phyloP scores from a whole-genome alignment of 1,140 invertebrate genomes.

The Vollenhovia emeryi region DNA sequence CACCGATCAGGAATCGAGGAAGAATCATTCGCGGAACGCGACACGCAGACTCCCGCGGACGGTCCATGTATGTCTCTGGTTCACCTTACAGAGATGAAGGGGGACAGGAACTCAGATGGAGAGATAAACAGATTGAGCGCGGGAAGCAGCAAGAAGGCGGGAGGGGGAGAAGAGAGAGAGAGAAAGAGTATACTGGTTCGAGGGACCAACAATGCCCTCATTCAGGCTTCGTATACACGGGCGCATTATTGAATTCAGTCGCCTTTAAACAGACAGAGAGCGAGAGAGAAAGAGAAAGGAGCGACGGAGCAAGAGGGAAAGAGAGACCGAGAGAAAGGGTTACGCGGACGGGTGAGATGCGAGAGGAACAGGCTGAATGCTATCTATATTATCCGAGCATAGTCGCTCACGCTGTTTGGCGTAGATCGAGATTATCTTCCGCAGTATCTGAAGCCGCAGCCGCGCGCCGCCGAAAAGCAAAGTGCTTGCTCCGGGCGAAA shows the following conservation, averaged over 20 bases:
- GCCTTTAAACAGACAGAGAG: conserved; percentile 32
- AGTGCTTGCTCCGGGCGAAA: conserved; percentile 72
- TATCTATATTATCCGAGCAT: conserved; percentile 84
- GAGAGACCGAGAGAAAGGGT: conserved; percentile 28
- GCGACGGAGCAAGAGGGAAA: conserved; percentile 71
- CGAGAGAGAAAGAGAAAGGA: conserved; percentile 45
- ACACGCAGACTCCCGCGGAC: conserved; percentile 46
- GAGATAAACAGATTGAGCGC: conserved; percentile 59
- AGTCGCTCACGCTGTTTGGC: conserved; percentile 81
- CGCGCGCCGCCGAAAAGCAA: conserved; percentile 81
- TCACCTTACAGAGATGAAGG: conserved; percentile 53
- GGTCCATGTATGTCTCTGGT: conserved; percentile 33
- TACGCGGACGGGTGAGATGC: neutral
- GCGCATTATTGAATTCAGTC: conserved; percentile 82
- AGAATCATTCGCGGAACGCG: conserved; percentile 38
- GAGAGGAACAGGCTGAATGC: conserved; percentile 77
- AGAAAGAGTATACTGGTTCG: conserved; percentile 49
- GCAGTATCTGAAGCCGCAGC: conserved; percentile 76
- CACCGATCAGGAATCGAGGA: conserved; percentile 12
- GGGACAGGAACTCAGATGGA: conserved; percentile 49
- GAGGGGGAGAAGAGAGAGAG: conserved; percentile 3
- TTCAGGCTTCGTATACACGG: conserved; percentile 74
- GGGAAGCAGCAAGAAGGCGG: conserved; percentile 5
- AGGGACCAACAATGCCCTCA: conserved; percentile 75
- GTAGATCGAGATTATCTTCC: conserved; percentile 84